Evolutionary conservation across 2,113 vertebrate species (phyloP).

Genomic region (Pelecanus crispus): DNA sequence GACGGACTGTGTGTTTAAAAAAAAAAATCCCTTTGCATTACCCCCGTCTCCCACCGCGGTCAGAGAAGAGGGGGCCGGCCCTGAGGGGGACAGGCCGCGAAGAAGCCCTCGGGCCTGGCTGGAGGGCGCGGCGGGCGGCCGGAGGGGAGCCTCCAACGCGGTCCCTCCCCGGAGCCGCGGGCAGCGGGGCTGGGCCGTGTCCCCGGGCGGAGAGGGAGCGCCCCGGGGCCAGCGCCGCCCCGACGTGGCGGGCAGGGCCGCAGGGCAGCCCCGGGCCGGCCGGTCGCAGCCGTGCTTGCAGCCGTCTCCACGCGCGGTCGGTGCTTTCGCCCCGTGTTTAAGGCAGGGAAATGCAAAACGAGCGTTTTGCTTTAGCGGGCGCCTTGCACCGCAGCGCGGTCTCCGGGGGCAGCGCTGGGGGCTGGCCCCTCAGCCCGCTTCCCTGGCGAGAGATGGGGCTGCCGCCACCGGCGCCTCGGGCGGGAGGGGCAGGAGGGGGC

Average conservation of each 20-base stretch:
- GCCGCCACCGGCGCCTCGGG: not conserved
- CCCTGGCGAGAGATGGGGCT: not conserved
- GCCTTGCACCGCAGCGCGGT: no score
- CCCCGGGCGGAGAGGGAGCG: not conserved
- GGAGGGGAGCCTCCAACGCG: no score
- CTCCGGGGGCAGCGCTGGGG: not conserved
- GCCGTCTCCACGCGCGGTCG: fast-evolving
- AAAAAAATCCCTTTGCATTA: no score
- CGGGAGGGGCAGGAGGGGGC: not conserved
- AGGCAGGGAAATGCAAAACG: no score
- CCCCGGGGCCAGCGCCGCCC: not conserved
- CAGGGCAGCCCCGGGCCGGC: no score
- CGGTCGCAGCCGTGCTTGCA: no score
- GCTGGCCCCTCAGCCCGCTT: not conserved
- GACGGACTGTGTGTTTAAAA: not conserved
- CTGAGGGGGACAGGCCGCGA: not conserved
- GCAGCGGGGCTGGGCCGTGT: not conserved
- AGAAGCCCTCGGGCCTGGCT: not conserved
- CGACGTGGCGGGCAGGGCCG: no score
- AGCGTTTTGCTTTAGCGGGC: not conserved
- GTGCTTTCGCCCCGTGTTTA: no score
- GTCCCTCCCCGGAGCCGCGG: no score
- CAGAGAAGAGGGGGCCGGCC: not conserved
- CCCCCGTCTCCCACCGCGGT: not conserved
- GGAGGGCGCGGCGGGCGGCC: not conserved